A percentile compares a stretch with the other conserved stretches of the same genome.
phyloP scores from a whole-genome alignment of 2,113 vertebrate species.

The Mirounga angustirostris region DNA sequence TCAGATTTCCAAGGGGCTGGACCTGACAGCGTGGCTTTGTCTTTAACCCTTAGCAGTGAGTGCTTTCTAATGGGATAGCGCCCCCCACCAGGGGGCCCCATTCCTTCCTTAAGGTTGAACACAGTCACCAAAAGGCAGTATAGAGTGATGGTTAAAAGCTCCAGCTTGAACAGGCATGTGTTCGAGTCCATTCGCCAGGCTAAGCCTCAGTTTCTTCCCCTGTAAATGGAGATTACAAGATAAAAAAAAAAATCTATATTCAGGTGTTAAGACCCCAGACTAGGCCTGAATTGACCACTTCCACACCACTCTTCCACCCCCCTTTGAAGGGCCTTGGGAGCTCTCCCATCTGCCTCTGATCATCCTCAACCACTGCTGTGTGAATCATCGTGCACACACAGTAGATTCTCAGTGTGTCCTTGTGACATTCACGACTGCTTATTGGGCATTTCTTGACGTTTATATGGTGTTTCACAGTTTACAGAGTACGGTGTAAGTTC shows the following conservation, averaged over 20 bases:
- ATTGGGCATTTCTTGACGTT: not conserved
- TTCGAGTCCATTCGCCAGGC: not conserved
- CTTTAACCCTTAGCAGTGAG: not conserved
- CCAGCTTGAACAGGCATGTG: not conserved
- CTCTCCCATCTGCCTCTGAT: not conserved
- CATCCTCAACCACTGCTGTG: not conserved
- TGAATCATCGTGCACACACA: fast-evolving
- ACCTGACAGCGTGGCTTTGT: not conserved
- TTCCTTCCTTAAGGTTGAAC: not conserved
- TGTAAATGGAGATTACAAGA: not conserved
- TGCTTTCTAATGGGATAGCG: not conserved
- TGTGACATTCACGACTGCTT: not conserved
- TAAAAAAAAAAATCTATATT: not conserved
- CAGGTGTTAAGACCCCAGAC: not conserved
- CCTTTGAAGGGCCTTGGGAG: not conserved
- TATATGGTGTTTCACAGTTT: not conserved
- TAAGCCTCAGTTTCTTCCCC: not conserved
- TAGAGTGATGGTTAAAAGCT: not conserved
- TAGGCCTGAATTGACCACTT: not conserved
- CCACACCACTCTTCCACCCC: not conserved
- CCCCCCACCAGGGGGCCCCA: no score
- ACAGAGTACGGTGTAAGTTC: not conserved
- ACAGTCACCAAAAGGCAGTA: not conserved
- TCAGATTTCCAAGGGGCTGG: not conserved
- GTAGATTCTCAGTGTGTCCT: not conserved